These are phyloP conservation scores for Phylloscopus whistleri DNA, from an alignment of 2,113 vertebrate species.

Conservation along the genomic window DNA sequence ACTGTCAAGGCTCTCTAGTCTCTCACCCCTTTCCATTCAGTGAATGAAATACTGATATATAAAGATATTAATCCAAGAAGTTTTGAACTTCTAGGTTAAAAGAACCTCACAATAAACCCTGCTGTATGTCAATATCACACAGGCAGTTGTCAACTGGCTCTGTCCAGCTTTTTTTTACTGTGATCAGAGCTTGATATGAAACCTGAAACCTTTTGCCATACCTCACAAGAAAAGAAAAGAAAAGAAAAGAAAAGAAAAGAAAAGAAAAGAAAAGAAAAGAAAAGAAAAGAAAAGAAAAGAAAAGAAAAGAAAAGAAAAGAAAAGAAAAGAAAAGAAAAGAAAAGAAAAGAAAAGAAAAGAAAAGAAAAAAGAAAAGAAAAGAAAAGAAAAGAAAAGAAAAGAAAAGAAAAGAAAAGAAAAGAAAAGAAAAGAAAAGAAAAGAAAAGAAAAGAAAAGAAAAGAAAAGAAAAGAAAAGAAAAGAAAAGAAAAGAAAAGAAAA, in stretches of 20 bases:
- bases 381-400: no score
- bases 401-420: no score
- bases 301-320: neutral
- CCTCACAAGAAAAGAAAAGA: neutral
- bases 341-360: neutral
- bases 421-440: no score
- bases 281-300: neutral
- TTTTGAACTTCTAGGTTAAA: conserved; percentile 21
- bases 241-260: neutral
- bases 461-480: no score
- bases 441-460: no score
- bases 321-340: no score
- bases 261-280: neutral
- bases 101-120: neutral
- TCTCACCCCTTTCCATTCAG: neutral
- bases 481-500: no score
- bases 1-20: neutral
- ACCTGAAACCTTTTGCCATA: conserved; percentile 14
- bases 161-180: neutral
- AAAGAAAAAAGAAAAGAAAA: no score
- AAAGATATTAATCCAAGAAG: neutral
- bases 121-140: neutral
- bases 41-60: neutral
- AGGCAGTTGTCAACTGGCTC: neutral
- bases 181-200: conserved; percentile 47